phyloP scores from a whole-genome alignment of 1,140 invertebrate genomes.

The Camponotus pennsylvanicus region DNA sequence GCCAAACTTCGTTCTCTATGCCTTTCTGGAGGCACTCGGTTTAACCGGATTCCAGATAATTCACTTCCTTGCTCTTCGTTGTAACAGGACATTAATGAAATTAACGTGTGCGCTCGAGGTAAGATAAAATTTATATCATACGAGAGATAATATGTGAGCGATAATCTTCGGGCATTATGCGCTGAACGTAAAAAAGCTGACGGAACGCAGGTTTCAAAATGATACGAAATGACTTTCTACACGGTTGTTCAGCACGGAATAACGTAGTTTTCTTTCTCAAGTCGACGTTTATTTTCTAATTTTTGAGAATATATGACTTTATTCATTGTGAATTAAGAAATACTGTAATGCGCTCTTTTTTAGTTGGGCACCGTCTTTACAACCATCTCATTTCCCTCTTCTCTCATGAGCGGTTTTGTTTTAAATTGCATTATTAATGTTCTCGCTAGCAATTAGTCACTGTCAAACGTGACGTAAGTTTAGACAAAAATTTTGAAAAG shows the following conservation, averaged over 20 bases:
- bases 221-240: background rate
- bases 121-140: conserved; percentile 70
- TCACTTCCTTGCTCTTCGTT: conserved; percentile 55
- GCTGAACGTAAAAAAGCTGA: conserved; percentile 5
- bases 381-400: conserved; percentile 13
- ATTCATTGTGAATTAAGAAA: conserved; percentile 25
- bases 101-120: conserved; percentile 65
- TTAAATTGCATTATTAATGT: conserved; percentile 55
- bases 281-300: background rate
- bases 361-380: background rate
- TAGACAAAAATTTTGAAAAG: conserved; percentile 58
- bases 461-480: conserved; percentile 52
- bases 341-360: background rate
- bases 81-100: conserved; percentile 68
- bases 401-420: conserved; percentile 44
- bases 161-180: conserved; percentile 50
- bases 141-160: conserved; percentile 36
- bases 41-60: conserved; percentile 62
- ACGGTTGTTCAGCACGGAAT: background rate
- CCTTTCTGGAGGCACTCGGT: conserved; percentile 60
- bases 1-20: conserved; percentile 58
- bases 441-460: conserved; percentile 49
- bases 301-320: background rate
- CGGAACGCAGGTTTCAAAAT: conserved; percentile 3
- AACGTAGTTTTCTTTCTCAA: background rate